Evolutionary conservation across 2,888 invertebrate genomes (phyloP).

Genomic region (Pristionchus arcanus): DNA sequence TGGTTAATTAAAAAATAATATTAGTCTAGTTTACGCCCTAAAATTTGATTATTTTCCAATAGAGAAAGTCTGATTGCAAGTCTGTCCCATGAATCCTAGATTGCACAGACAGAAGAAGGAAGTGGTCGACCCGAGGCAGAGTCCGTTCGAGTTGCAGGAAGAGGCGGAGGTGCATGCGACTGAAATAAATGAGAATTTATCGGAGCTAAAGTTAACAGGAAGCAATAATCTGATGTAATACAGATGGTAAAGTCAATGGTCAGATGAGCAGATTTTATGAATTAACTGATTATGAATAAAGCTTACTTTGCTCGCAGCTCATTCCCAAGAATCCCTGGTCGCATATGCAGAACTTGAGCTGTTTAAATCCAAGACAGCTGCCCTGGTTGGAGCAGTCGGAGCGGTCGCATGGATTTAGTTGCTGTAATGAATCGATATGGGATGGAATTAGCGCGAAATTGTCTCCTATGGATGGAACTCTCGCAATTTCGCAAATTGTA

Average conservation of each 20-base stretch:
- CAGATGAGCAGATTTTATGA: too few species aligned
- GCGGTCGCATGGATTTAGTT: not conserved
- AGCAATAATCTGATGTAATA: too few species aligned
- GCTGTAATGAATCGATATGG: not conserved
- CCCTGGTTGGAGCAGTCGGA: not conserved
- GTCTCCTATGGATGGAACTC: too few species aligned
- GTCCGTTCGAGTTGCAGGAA: conserved; percentile 25
- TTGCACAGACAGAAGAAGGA: conserved; percentile 27
- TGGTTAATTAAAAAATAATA: too few species aligned
- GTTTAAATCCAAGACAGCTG: not conserved
- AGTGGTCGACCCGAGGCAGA: not conserved
- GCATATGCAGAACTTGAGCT: not conserved
- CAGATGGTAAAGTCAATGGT: too few species aligned
- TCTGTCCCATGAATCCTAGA: conserved; percentile 1
- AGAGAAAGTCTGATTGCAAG: not conserved
- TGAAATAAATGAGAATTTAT: not conserved
- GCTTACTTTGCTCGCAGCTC: not conserved
- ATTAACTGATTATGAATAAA: too few species aligned
- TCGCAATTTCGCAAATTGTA: not conserved
- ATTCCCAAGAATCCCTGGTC: conserved; percentile 7
- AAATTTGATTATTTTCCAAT: not conserved
- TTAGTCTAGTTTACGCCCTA: too few species aligned
- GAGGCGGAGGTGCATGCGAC: not conserved
- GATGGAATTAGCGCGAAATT: too few species aligned
- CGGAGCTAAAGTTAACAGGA: too few species aligned